Conservation (phyloP, 1,140 invertebrate genomes). For the Kradibia gibbosae region DNA sequence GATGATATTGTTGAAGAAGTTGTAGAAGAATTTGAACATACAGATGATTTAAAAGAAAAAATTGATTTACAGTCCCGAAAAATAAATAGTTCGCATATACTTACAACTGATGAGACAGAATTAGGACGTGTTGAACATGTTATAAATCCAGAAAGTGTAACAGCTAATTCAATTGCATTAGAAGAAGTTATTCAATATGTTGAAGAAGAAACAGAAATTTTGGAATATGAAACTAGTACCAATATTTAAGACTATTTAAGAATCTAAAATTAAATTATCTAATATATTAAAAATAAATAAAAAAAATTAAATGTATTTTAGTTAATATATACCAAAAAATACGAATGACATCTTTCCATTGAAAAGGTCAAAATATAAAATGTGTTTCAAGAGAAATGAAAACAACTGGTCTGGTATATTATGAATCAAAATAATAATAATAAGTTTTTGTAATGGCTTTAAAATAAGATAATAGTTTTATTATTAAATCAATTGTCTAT, state of each 20-base stretch:
- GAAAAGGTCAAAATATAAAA: no score
- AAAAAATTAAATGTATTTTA: neutral
- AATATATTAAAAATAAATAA: neutral
- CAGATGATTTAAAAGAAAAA: conserved; percentile 51
- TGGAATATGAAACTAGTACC: conserved; percentile 62
- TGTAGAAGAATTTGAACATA: conserved; percentile 61
- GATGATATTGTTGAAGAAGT: conserved; percentile 63
- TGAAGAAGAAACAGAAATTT: conserved; percentile 69
- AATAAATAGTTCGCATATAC: neutral
- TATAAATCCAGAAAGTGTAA: conserved; percentile 45
- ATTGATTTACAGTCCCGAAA: neutral
- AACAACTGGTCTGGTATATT: no score
- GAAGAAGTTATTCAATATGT: conserved; percentile 69
- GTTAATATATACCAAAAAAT: neutral
- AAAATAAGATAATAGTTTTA: no score
- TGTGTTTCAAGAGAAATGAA: no score
- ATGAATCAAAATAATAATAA: no score
- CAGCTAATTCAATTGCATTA: conserved; percentile 56
- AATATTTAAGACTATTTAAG: conserved; percentile 1
- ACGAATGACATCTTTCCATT: no score
- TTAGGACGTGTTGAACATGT: conserved; percentile 13
- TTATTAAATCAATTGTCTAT: no score
- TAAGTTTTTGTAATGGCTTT: no score
- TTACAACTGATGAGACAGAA: neutral
- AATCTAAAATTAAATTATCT: neutral